Evolutionary conservation across 2,888 invertebrate species (phyloP).

Genomic region (Apantesis nais): DNA sequence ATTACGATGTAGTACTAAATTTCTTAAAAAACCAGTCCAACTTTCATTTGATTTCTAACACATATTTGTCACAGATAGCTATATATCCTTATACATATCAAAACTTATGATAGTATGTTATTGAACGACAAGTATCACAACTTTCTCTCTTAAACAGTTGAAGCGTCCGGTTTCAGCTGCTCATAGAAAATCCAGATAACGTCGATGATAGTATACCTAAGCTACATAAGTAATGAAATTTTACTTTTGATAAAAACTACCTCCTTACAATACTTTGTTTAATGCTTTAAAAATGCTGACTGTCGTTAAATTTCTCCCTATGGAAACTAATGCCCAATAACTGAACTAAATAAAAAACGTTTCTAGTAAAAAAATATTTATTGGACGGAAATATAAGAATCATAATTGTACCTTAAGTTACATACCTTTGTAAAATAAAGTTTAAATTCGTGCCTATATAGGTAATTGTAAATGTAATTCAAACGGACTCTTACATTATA

Average conservation of each 20-base stretch:
- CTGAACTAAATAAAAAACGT: slow-evolving; percentile 70
- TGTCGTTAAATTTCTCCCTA: slow-evolving; percentile 58
- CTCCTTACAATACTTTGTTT: neutral
- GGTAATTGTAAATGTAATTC: neutral
- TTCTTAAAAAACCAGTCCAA: neutral
- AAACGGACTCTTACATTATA: neutral
- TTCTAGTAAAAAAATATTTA: slow-evolving; percentile 29
- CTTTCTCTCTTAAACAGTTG: neutral
- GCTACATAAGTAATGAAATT: neutral
- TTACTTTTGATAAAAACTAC: neutral
- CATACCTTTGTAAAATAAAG: neutral
- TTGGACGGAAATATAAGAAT: slow-evolving; percentile 15
- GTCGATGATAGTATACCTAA: neutral
- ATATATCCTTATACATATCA: neutral
- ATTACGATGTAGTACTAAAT: neutral
- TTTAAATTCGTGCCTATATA: too few species aligned
- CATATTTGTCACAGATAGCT: neutral
- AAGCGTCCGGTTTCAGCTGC: neutral
- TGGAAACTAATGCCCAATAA: slow-evolving; percentile 52
- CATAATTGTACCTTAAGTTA: neutral
- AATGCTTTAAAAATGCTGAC: slow-evolving; percentile 12
- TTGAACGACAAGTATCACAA: neutral
- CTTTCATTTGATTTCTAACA: neutral
- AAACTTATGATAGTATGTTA: neutral
- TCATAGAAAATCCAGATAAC: neutral